A percentile compares a stretch with the other conserved stretches of the same genome.
These are phyloP conservation scores for Pemphredon lugubris DNA, from an alignment of 2,888 invertebrate genomes.

Conservation along the genomic window DNA sequence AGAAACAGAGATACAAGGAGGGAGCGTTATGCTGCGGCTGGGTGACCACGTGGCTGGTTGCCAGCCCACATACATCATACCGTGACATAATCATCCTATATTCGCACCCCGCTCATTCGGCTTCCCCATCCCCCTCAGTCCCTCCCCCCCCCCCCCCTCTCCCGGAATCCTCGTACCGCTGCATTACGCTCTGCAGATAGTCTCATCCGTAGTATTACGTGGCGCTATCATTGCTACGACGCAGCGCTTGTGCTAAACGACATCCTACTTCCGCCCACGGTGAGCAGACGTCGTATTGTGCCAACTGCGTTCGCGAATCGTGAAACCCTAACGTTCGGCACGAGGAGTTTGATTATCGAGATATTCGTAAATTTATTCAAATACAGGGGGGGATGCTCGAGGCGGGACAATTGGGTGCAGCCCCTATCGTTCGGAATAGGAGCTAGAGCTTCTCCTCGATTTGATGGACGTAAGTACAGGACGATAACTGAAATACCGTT, in stretches of 20 bases:
- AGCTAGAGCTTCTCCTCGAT: too few relatives aligned
- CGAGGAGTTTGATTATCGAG: slow-evolving; percentile 16
- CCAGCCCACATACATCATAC: slow-evolving; percentile 74
- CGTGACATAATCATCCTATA: slow-evolving; percentile 75
- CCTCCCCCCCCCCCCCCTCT: slow-evolving; percentile 14
- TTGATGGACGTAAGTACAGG: too few relatives aligned
- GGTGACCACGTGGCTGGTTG: slow-evolving; percentile 72
- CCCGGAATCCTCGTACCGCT: slow-evolving; percentile 49
- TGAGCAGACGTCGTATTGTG: slow-evolving; percentile 46
- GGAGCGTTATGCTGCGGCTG: slow-evolving; percentile 43
- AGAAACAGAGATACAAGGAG: slow-evolving; percentile 26
- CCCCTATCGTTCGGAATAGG: too few relatives aligned
- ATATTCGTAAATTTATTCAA: not conserved
- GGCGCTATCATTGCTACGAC: slow-evolving; percentile 64
- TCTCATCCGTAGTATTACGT: slow-evolving; percentile 66
- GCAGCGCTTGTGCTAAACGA: slow-evolving; percentile 60
- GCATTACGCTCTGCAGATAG: slow-evolving; percentile 68
- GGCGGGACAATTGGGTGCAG: not conserved
- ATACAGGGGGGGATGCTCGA: not conserved
- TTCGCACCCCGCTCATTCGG: slow-evolving; percentile 71
- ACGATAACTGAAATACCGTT: too few relatives aligned
- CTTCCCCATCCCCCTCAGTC: slow-evolving; percentile 59
- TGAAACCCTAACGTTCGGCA: slow-evolving; percentile 13
- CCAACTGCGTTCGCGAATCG: slow-evolving; percentile 27
- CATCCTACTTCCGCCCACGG: slow-evolving; percentile 53